Evolutionary conservation across 2,888 invertebrate species (phyloP), one percentile per base, ranked within the genome.

Genomic region (Timandra comae): DNA sequence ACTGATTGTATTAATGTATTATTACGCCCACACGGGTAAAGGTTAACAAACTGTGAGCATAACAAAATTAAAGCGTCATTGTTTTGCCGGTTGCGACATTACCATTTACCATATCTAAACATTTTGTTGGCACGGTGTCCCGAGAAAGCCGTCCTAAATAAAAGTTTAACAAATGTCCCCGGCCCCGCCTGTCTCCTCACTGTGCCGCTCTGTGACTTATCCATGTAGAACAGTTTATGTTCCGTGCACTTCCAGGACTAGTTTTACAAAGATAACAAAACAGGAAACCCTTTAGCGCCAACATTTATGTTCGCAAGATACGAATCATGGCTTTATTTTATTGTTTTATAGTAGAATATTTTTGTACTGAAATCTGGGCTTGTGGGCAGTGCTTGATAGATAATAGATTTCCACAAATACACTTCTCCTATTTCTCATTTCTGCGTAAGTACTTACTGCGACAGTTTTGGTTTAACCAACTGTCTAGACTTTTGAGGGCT

Each of bases 11-110:
- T 16, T 16, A 16, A 16, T 16, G 33, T 40, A 53, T 50, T 55
- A 55, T 52, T 47, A 55, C 56, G 52, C 67, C 73, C 56, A 73
- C 69, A 45, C 41, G 30, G 25, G 24, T 29, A 49, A 52, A 66
- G 77, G 70, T 74, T 65, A 55, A 63, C 49, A 76, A 63, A 66
- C 80, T 57, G 49, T 56, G 63, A 62, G 61, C 67, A 69, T 63
- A 65, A 68, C 52, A 48, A 52, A 79, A 80, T 82, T 82, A 80
- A 77, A 65, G 60, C 52, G 49, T 74, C 74, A 79, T 82, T 82
- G 84, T 84, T 80, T 79, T 60, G 58, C 57, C 51, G 55, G 67
- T 81, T 78, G 70, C 72, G 69, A 79, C 74, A 79, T 63, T 60
- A 50, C 47, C 61, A 72, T 71, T 65, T 63, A 51, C 50, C 64